Evolutionary conservation across 2,113 vertebrate genomes (phyloP), one percentile per base, ranked within the genome.

Genomic region (Sclerurus mexicanus): DNA sequence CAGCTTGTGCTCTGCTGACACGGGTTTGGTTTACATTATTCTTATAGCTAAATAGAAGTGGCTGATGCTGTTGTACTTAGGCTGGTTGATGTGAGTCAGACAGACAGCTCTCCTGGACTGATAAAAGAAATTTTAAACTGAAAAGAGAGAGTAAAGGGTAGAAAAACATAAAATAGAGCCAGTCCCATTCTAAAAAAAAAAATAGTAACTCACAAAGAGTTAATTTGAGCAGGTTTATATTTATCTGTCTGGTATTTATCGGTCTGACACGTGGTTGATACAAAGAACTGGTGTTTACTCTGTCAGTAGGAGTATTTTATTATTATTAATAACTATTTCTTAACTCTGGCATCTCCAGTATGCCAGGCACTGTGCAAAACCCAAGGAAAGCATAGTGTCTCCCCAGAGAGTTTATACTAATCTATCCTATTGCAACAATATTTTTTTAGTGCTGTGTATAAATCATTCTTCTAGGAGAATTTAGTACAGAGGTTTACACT

Each of bases 281-380:
- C 4, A 10, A 86, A 78, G 60, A 80, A 78, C 31, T 81, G 72
- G 14, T 4, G 2, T 90, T 64, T 84, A 16, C 22, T 63, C 44
- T 72, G 72, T 78, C 68, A 81, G 47, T 62, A 80, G 44, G 80
- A 86, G 16, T 68, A 72, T 67, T 84, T 95, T 91, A 22, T 95
- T 92, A 49, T 89, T 89, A 72, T 30, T 75, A 95, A 81, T 90
- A 92, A 75, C 44, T 93, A 2, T 89, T 91, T 90, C 44, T 86
- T 93, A 94, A 89, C 56, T 81, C 79, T 94, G 92, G 88, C 56
- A 87, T 85, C 69, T 89, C 21, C 24, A 86, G 16, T 58, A 50
- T 89, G 39, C 60, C 62, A 79, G 40, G 79, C 60, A 78, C 28
- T 53, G 30, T 35, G 40, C 71, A 87, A 94, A 94, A 77, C 77